Evolutionary conservation across 2,888 invertebrate genomes (phyloP).

Genomic region (Litoditis marina): DNA sequence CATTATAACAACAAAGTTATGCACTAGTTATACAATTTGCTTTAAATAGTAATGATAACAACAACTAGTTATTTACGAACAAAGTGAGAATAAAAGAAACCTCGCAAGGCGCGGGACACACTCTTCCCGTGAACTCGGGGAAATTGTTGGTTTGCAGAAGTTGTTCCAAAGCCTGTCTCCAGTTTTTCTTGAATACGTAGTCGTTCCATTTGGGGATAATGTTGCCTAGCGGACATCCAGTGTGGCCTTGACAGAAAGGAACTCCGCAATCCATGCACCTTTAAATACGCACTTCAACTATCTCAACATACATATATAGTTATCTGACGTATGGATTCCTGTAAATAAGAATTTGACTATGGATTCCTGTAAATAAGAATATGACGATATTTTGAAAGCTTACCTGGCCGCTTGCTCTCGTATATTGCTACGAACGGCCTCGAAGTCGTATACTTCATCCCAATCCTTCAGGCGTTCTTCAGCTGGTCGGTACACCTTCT

Average conservation of each 20-base stretch:
- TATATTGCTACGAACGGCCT: conserved; percentile 78
- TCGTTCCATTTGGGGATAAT: conserved; percentile 99
- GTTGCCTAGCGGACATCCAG: conserved; percentile 95
- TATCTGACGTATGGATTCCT: not conserved
- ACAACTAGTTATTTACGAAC: not conserved
- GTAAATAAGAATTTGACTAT: no score
- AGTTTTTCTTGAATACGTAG: conserved; percentile 74
- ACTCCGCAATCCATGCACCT: conserved; percentile 97
- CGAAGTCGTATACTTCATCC: conserved; percentile 81
- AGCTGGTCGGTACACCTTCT: conserved; percentile 79
- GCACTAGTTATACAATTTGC: no score
- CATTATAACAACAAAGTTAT: no score
- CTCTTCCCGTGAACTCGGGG: conserved; percentile 75
- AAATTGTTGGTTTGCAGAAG: conserved; percentile 97
- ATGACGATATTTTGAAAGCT: not conserved
- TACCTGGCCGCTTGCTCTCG: conserved; percentile 80
- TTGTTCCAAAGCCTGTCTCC: conserved; percentile 75
- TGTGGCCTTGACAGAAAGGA: conserved; percentile 90
- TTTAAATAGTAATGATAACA: not conserved
- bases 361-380: no score
- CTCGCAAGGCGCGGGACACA: conserved; percentile 88
- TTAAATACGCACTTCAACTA: conserved; percentile 13
- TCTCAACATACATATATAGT: not conserved
- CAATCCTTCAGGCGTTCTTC: conserved; percentile 85
- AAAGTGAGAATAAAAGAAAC: conserved; percentile 44